Evolutionary conservation across 2,888 invertebrate genomes (phyloP).

Genomic region (Acanthococcus lagerstroemiae): DNA sequence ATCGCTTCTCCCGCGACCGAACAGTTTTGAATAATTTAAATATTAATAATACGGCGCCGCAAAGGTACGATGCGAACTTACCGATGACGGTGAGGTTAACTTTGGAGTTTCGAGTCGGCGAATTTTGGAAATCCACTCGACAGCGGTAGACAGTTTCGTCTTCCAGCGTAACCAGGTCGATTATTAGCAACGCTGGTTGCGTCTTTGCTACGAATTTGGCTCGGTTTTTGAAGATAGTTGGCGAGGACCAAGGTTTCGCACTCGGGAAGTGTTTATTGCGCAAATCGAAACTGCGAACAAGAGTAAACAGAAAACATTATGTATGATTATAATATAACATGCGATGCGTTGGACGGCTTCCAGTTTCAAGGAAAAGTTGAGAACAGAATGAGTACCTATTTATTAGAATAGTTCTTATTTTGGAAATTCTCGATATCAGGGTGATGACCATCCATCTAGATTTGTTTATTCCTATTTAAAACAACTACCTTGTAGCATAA

Average conservation of each 20-base stretch:
- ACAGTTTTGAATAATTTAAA: too few relatives aligned
- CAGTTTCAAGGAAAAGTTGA: too few relatives aligned
- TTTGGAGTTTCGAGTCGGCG: conserved; percentile 75
- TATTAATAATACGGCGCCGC: too few relatives aligned
- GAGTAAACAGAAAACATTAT: conserved; percentile 29
- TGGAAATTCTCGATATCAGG: too few relatives aligned
- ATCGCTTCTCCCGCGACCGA: too few relatives aligned
- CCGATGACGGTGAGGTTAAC: conserved; percentile 82
- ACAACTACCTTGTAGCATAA: too few relatives aligned
- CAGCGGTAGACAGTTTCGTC: conserved; percentile 63
- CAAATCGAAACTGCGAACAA: conserved; percentile 48
- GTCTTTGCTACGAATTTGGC: conserved; percentile 50
- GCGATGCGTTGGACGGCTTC: too few relatives aligned
- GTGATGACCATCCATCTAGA: too few relatives aligned
- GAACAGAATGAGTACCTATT: too few relatives aligned
- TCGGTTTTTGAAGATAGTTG: conserved; percentile 48
- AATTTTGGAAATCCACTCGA: conserved; percentile 80
- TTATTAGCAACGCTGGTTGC: conserved; percentile 49
- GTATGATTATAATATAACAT: not conserved
- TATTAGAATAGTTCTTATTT: too few relatives aligned
- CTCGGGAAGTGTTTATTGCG: conserved; percentile 47
- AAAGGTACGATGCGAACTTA: too few relatives aligned
- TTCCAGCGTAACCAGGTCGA: conserved; percentile 42
- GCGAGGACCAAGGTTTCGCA: conserved; percentile 51
- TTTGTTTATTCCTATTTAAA: too few relatives aligned